Conservation (phyloP, 37 sponge, comb jelly and placozoan species). For the Ianthella basta region DNA sequence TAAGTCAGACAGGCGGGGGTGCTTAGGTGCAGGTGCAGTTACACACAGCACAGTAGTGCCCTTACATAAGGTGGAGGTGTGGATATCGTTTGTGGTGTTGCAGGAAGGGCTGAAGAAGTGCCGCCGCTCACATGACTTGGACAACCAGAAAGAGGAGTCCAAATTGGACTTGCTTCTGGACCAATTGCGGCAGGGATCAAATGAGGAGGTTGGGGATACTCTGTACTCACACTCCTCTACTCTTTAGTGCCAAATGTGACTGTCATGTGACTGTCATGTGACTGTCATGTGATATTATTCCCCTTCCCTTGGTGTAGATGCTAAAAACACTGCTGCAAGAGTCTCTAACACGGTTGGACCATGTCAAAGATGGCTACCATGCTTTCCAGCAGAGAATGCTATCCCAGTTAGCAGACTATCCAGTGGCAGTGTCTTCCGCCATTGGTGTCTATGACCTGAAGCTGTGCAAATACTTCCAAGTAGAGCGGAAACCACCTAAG, state of each 20-base stretch:
- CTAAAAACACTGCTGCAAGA: constrained; percentile 44
- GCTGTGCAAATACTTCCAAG: constrained; percentile 65
- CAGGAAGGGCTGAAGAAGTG: constrained; percentile 60
- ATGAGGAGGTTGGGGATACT: constrained; percentile 59
- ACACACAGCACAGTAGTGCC: too few species aligned
- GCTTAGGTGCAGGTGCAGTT: too few species aligned
- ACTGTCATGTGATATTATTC: neutral
- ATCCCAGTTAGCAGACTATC: constrained; percentile 12
- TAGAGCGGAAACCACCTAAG: constrained; percentile 54
- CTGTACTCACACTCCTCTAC: neutral
- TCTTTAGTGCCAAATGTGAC: neutral
- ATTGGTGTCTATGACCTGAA: constrained; percentile 51
- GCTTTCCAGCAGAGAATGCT: constrained; percentile 36
- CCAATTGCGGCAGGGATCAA: constrained; percentile 64
- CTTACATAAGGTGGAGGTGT: too few species aligned
- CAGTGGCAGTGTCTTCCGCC: constrained; percentile 19
- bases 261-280: neutral
- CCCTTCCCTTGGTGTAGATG: neutral
- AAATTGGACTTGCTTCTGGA: constrained; percentile 82
- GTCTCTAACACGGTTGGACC: constrained; percentile 42
- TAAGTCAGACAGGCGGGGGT: neutral
- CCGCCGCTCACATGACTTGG: constrained; percentile 59
- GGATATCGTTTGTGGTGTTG: neutral
- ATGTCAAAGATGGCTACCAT: constrained; percentile 40
- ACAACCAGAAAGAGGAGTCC: constrained; percentile 81